Percentiles rank a stretch among this genome's conserved stretches.
phyloP scores from a whole-genome alignment of 2,797 vertebrate species.

The Merluccius polli region DNA sequence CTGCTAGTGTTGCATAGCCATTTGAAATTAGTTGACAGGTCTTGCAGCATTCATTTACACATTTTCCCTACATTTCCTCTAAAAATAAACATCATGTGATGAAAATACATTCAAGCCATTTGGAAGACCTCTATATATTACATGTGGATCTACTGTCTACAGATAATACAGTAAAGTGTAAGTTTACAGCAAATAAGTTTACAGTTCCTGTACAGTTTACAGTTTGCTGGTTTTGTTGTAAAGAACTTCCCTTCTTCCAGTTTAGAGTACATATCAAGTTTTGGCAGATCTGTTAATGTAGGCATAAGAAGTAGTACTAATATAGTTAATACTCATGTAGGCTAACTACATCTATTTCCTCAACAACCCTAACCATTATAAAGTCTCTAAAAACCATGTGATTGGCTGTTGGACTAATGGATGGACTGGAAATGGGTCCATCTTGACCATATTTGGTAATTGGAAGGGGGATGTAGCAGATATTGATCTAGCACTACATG shows the following conservation, averaged over 20 bases:
- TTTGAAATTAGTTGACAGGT: not conserved
- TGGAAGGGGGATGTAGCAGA: not conserved
- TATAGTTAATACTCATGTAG: not conserved
- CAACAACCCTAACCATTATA: not conserved
- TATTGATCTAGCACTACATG: not conserved
- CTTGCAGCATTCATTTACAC: not conserved
- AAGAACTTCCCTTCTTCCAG: not conserved
- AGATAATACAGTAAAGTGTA: not conserved
- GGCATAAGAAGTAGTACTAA: not conserved
- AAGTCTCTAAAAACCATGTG: not conserved
- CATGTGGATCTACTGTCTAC: not conserved
- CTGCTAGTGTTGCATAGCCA: constrained; percentile 2
- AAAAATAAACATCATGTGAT: not conserved
- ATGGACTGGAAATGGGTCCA: not conserved
- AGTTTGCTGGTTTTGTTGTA: constrained; percentile 4
- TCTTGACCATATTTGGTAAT: constrained; percentile 12
- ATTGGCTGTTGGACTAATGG: not conserved
- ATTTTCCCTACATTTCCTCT: not conserved
- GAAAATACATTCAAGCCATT: constrained; percentile 11
- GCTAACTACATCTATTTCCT: not conserved
- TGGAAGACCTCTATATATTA: not conserved
- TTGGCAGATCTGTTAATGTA: constrained; percentile 58
- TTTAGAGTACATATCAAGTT: constrained; percentile 41
- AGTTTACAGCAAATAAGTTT: not conserved
- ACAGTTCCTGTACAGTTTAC: not conserved